Conservation (phyloP, 2,113 vertebrate species). For the Formicarius rufipectus region DNA sequence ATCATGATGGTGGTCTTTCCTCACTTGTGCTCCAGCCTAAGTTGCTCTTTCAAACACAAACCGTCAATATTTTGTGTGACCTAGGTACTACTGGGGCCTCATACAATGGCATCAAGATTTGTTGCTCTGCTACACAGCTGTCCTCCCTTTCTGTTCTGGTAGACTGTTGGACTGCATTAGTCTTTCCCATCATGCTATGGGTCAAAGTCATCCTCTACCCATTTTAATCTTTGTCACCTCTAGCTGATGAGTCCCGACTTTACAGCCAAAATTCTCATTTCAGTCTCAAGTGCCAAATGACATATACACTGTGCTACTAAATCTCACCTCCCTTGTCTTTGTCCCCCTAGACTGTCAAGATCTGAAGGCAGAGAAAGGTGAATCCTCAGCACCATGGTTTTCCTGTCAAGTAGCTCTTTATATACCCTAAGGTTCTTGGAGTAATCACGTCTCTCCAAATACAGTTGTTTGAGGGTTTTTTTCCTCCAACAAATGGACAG, state of each 20-base stretch:
- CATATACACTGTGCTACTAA: not conserved
- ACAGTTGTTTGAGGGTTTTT: rapidly evolving
- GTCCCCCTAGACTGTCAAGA: not conserved
- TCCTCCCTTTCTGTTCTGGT: not conserved
- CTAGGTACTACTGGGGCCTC: not conserved
- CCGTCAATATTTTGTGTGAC: not conserved
- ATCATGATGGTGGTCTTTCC: not conserved
- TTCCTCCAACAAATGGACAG: not conserved
- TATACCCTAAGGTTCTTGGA: not conserved
- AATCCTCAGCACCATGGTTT: not conserved
- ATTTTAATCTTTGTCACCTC: not conserved
- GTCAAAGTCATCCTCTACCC: not conserved
- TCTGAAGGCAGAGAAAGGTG: not conserved
- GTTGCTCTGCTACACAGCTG: not conserved
- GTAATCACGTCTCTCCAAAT: not conserved
- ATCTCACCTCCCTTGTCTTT: not conserved
- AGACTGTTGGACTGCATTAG: not conserved
- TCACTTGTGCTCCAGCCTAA: not conserved
- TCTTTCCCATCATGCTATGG: not conserved
- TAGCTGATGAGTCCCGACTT: not conserved
- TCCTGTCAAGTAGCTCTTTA: not conserved
- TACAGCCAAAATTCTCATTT: not conserved
- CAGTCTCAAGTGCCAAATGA: not conserved
- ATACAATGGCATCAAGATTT: not conserved
- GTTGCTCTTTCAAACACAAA: not conserved